Base-by-base conservation (phyloP, 1,140 invertebrate species). In the Acyrthosiphon pisum region DNA sequence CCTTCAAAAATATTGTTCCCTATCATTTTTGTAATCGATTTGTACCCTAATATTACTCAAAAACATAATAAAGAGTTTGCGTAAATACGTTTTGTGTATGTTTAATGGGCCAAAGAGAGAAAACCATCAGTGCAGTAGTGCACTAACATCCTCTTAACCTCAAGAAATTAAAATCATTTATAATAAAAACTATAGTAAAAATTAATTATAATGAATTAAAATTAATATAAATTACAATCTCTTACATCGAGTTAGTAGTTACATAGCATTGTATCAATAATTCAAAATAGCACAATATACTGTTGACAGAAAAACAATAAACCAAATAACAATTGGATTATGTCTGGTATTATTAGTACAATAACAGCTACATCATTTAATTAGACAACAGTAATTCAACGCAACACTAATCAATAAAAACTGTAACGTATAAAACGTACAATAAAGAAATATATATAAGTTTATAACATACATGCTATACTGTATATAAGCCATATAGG, bases 321-420 rank as follows among this genome's bases (percentile, higher is more conserved):
- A 35, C 30, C 14, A 76, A 76, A n/a, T 76, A 76, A 76, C 30
- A 76, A 76, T 76, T 76, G 60, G 60, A 18, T 76, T 76, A 76
- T 76, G 60, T 76, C 60, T 76, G 6, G 30, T 76, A 76, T 76
- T 68, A 68, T 68, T 68, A 68, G 60, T 68, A n/a, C 11, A 76
- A 76, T 76, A 76, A n/a, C 60, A 76, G n/a, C 60, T 76, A 76
- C 14, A n/a, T 76, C 30, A 76, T 76, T 76, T 76, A 76, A 76
- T 76, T 76, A 20, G 60, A 76, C 4, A 76, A n/a, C 60, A 76
- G 60, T 14, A 9, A 68, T n/a, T 76, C 60, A n/a, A 76, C n/a
- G 14, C 11, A 68, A 68, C 60, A 68, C 30, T 68, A n/a, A 68
- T n/a, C 60, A 68, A 68, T 68, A 68, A n/a, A 68, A 68, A 68